Evolutionary conservation across 2,797 vertebrate species (phyloP).

Genomic region (Helostoma temminkii): DNA sequence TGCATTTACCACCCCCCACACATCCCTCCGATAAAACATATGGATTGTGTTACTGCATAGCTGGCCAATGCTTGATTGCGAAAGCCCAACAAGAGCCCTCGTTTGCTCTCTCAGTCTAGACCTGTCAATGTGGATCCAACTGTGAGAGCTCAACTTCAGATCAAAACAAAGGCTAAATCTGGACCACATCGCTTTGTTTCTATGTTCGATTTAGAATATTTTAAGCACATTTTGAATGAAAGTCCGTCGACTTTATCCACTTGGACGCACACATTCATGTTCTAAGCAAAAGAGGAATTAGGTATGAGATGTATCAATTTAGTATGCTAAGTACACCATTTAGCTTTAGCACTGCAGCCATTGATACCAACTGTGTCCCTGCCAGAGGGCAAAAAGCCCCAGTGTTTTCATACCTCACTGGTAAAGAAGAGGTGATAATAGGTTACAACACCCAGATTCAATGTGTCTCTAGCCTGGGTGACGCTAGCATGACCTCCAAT

Average conservation of each 20-base stretch:
- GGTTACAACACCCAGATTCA: slow-evolving; percentile 92
- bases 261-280: slow-evolving; percentile 72
- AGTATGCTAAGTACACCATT: slow-evolving; percentile 78
- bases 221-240: slow-evolving; percentile 70
- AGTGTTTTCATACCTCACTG: slow-evolving; percentile 83
- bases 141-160: slow-evolving; percentile 76
- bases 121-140: slow-evolving; percentile 83
- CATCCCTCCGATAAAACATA: slow-evolving; percentile 75
- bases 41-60: slow-evolving; percentile 79
- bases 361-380: slow-evolving; percentile 67
- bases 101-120: slow-evolving; percentile 77
- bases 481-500: slow-evolving; percentile 89
- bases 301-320: slow-evolving; percentile 83
- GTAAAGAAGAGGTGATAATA: slow-evolving; percentile 89
- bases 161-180: slow-evolving; percentile 79
- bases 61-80: slow-evolving; percentile 83
- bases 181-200: slow-evolving; percentile 73
- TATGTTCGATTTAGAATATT: slow-evolving; percentile 52
- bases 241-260: slow-evolving; percentile 71
- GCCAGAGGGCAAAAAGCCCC: slow-evolving; percentile 76
- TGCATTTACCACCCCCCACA: slow-evolving; percentile 64
- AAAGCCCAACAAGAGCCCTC: slow-evolving; percentile 77
- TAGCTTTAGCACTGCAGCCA: slow-evolving; percentile 72
- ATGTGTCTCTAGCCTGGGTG: slow-evolving; percentile 89
- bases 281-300: slow-evolving; percentile 73